A percentile compares a stretch with the other conserved stretches of the same genome.
Conservation (phyloP, 1,140 invertebrate species). For the Ditylenchus dipsaci region DNA sequence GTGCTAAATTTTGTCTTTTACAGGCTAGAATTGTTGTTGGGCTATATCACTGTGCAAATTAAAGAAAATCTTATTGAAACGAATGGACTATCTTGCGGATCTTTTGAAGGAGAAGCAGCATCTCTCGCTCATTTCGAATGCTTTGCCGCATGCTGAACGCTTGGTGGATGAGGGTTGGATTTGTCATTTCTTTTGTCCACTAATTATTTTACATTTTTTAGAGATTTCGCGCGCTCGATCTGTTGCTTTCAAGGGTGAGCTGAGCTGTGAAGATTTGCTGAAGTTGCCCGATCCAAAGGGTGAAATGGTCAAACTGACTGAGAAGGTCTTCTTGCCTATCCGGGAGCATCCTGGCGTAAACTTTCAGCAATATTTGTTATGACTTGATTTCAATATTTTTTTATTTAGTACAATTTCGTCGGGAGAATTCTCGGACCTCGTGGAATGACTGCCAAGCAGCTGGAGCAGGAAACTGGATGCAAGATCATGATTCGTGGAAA, state of each 20-base stretch:
- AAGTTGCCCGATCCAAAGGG: constrained; percentile 87
- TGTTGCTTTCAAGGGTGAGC: constrained; percentile 95
- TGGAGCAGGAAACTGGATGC: constrained; percentile 98
- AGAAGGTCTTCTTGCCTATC: constrained; percentile 98
- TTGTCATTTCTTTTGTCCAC: neutral
- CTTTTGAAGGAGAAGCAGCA: constrained; percentile 9
- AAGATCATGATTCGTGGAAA: constrained; percentile 99
- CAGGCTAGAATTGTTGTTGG: too few relatives aligned
- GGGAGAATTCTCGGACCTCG: constrained; percentile 95
- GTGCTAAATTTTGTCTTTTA: too few relatives aligned
- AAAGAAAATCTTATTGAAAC: neutral
- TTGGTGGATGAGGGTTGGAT: constrained; percentile 1
- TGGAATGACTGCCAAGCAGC: constrained; percentile 98
- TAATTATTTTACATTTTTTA: constrained; percentile 59
- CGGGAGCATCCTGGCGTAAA: constrained; percentile 89
- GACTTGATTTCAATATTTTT: constrained; percentile 42
- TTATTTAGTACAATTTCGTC: constrained; percentile 97
- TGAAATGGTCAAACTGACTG: constrained; percentile 80
- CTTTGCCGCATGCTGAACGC: constrained; percentile 4
- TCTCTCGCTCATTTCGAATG: neutral
- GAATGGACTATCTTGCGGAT: constrained; percentile 7
- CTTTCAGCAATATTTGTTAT: neutral
- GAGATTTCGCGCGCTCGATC: constrained; percentile 96
- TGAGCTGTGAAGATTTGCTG: constrained; percentile 80
- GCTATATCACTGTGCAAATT: too few relatives aligned